phyloP scores from a whole-genome alignment of 2,888 invertebrate species.

The Diploptera punctata region DNA sequence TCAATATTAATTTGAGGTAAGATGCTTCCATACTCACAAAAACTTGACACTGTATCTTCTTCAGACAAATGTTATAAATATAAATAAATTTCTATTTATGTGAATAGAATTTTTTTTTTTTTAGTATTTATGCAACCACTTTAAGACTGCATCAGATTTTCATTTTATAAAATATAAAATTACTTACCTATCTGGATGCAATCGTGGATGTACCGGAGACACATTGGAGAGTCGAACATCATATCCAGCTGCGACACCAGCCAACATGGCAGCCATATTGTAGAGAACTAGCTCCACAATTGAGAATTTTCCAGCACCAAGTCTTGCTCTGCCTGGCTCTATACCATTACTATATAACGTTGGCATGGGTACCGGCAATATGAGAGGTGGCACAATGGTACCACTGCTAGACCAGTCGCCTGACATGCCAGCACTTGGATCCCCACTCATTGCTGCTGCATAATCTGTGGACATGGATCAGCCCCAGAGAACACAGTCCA shows the following conservation, averaged over 20 bases:
- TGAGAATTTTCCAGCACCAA: slow-evolving; percentile 62
- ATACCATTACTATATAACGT: slow-evolving; percentile 73
- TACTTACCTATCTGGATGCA: slow-evolving; percentile 74
- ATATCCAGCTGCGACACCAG: slow-evolving; percentile 90
- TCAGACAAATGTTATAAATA: no score
- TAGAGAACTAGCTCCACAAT: slow-evolving; percentile 81
- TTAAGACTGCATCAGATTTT: no score
- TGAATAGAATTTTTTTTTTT: no score
- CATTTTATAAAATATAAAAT: no score
- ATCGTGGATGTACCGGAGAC: slow-evolving; percentile 79
- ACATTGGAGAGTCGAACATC: slow-evolving; percentile 90
- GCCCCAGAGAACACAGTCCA: slow-evolving; percentile 8
- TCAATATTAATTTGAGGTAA: no score
- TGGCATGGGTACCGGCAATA: slow-evolving; percentile 71
- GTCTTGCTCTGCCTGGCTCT: slow-evolving; percentile 29
- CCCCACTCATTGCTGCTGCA: slow-evolving; percentile 49
- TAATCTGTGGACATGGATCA: slow-evolving; percentile 36
- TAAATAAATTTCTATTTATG: no score
- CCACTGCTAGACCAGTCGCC: slow-evolving; percentile 6
- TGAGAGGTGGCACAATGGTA: slow-evolving; percentile 45
- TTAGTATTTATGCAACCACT: no score
- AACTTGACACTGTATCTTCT: no score
- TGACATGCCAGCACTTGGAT: slow-evolving; percentile 49
- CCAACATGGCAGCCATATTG: slow-evolving; percentile 91
- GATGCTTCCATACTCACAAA: no score